Percentiles rank a stretch among this genome's conserved stretches.
These are phyloP conservation scores for Gracilinanus agilis DNA, from an alignment of 2,113 vertebrate genomes.

Conservation along the genomic window DNA sequence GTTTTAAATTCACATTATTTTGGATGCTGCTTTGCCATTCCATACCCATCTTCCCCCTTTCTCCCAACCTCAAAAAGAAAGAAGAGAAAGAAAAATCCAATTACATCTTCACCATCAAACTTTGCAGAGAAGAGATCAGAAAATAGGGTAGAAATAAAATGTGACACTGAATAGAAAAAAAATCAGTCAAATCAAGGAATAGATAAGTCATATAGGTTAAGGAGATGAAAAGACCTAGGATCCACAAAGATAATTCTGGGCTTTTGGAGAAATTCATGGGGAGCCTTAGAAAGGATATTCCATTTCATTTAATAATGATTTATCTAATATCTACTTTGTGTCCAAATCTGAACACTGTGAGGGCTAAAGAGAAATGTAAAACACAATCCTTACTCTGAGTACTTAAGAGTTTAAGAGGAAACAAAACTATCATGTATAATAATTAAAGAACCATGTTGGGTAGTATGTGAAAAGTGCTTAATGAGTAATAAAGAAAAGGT, in stretches of 20 bases:
- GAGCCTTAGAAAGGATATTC: background rate
- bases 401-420: background rate
- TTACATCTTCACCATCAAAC: background rate
- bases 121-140: background rate
- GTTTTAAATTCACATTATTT: background rate
- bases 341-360: background rate
- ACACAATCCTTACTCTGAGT: background rate
- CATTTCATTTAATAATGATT: background rate
- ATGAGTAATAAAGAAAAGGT: background rate
- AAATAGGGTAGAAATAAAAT: background rate
- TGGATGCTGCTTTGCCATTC: background rate
- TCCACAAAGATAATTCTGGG: background rate
- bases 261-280: background rate
- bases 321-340: background rate
- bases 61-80: background rate
- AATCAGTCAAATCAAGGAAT: background rate
- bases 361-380: background rate
- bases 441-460: background rate
- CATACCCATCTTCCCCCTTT: background rate
- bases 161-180: background rate
- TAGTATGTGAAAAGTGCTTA: background rate
- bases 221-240: background rate
- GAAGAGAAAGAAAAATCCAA: background rate
- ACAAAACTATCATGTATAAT: background rate
- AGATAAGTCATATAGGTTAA: background rate